phyloP scores from a whole-genome alignment of 2,888 invertebrate species.

The Campoplex nolae region DNA sequence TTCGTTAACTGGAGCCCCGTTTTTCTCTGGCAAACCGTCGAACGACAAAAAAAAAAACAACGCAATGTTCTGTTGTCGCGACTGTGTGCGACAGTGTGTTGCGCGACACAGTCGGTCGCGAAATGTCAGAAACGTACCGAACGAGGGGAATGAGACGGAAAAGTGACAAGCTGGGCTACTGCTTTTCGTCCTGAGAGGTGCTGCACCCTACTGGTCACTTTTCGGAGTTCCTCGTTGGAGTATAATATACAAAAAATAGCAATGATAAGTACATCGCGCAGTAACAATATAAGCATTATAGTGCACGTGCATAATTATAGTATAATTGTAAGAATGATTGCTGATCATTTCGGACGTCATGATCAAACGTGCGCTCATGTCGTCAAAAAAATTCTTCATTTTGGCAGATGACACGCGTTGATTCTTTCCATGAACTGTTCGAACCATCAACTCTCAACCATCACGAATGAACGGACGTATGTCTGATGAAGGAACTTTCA shows the following conservation, averaged over 20 bases:
- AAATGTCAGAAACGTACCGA: constrained; percentile 47
- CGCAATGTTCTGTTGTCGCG: constrained; percentile 28
- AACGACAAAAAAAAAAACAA: constrained; percentile 39
- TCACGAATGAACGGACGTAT: neutral
- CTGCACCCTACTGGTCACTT: neutral
- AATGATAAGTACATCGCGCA: neutral
- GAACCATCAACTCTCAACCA: neutral
- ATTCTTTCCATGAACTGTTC: neutral
- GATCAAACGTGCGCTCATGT: neutral
- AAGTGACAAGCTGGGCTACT: neutral
- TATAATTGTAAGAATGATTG: neutral
- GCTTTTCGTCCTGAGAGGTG: neutral
- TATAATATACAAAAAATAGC: neutral
- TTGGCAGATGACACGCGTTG: neutral
- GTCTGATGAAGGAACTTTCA: neutral
- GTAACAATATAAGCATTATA: neutral
- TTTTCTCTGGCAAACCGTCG: neutral
- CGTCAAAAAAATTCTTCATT: neutral
- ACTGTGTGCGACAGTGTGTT: constrained; percentile 26
- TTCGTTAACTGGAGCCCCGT: neutral
- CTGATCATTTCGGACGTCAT: neutral
- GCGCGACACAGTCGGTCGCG: constrained; percentile 53
- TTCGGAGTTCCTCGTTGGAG: neutral
- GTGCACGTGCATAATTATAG: constrained; percentile 5
- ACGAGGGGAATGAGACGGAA: neutral